These are phyloP conservation scores for Galerucella nymphaeae DNA, from an alignment of 2,888 invertebrate genomes.

Conservation along the genomic window DNA sequence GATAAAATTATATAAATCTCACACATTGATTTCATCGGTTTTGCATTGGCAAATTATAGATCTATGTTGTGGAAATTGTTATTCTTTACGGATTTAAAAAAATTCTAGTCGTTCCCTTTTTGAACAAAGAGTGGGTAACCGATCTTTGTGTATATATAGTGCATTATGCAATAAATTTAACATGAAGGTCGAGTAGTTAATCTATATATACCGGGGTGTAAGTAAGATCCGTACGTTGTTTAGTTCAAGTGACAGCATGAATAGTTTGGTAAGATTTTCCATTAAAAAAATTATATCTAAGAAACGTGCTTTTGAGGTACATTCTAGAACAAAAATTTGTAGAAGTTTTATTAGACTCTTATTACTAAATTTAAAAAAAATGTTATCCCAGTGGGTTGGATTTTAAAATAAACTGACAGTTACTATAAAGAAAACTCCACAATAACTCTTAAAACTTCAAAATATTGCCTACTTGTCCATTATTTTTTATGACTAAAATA, in stretches of 20 bases:
- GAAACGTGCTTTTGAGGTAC: no score
- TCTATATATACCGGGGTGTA: slow-evolving; percentile 48
- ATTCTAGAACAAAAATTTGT: not conserved
- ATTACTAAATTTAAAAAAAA: no score
- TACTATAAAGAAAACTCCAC: no score
- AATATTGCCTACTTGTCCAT: no score
- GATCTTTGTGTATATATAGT: slow-evolving; percentile 1
- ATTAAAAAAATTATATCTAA: no score
- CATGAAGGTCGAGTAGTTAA: slow-evolving; percentile 45
- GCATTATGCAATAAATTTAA: slow-evolving; percentile 3
- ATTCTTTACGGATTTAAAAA: not conserved
- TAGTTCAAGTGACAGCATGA: slow-evolving; percentile 31
- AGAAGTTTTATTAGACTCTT: not conserved
- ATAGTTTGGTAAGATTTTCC: slow-evolving; percentile 24
- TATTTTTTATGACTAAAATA: no score
- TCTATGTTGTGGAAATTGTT: not conserved
- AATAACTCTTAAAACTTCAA: no score
- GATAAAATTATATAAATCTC: not conserved
- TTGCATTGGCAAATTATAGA: not conserved
- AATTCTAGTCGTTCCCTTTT: not conserved
- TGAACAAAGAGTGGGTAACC: not conserved
- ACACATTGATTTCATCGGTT: not conserved
- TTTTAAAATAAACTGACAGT: no score
- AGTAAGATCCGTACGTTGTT: slow-evolving; percentile 37
- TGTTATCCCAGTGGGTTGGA: no score